Evolutionary conservation across 2,797 vertebrate species (phyloP).

Genomic region (Merluccius polli): DNA sequence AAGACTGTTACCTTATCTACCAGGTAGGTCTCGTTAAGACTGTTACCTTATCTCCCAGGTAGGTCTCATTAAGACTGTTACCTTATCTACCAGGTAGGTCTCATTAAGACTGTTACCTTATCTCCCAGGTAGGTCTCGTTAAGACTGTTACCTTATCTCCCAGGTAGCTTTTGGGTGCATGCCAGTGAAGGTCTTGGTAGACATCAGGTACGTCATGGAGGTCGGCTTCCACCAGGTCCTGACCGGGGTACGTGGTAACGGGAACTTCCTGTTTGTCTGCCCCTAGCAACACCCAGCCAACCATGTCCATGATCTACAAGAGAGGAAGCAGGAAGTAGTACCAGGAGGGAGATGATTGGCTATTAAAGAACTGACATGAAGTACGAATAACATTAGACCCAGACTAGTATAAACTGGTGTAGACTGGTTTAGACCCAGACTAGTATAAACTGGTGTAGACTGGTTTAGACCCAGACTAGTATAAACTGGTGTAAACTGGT

Average conservation of each 20-base stretch:
- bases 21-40: not conserved
- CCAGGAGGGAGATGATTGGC: not conserved
- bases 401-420: not conserved
- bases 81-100: not conserved
- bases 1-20: not conserved
- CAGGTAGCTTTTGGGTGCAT: conserved; percentile 83
- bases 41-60: not conserved
- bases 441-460: no score
- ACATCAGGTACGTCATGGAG: conserved; percentile 79
- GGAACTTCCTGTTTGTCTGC: conserved; percentile 83
- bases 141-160: conserved; percentile 77
- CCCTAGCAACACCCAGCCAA: conserved; percentile 82
- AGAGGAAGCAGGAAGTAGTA: not conserved
- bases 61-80: not conserved
- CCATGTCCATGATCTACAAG: conserved; percentile 82
- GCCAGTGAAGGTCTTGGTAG: conserved; percentile 91
- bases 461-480: no score
- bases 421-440: no score
- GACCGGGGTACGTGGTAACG: conserved; percentile 52
- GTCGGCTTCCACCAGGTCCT: conserved; percentile 79
- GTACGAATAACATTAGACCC: not conserved
- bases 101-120: not conserved
- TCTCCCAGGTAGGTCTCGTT: not conserved
- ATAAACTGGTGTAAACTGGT: no score
- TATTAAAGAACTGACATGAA: not conserved